These are phyloP conservation scores for Podarcis raffonei DNA, from an alignment of 2,113 vertebrate species.

Conservation along the genomic window DNA sequence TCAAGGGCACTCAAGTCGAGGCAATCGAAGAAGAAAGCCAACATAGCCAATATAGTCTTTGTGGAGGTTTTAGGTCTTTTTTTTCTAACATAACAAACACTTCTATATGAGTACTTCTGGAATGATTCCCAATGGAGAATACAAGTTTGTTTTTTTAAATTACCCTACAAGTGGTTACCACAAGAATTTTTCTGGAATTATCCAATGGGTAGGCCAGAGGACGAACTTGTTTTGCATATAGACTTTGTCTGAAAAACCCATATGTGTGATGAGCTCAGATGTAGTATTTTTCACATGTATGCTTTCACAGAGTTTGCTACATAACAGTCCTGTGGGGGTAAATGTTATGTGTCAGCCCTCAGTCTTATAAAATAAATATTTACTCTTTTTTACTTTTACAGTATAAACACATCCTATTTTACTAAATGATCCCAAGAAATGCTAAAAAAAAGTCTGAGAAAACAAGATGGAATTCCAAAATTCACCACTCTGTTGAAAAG, in stretches of 20 bases:
- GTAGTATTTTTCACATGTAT: not conserved
- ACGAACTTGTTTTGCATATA: not conserved
- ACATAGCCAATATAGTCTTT: conserved; percentile 20
- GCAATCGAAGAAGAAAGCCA: conserved; percentile 7
- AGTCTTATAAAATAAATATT: not conserved
- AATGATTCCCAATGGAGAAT: not conserved
- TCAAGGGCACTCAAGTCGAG: not conserved
- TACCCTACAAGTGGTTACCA: not conserved
- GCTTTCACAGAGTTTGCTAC: not conserved
- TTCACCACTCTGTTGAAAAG: not conserved
- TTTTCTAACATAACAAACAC: not conserved
- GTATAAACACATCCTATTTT: not conserved
- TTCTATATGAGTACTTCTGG: not conserved
- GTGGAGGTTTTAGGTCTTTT: not conserved
- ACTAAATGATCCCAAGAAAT: conserved; percentile 27
- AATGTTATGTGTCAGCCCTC: not conserved
- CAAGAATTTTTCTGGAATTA: not conserved
- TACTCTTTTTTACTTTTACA: conserved; percentile 10
- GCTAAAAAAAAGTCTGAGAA: conserved; percentile 24
- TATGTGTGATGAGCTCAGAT: not conserved
- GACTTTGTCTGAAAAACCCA: not conserved
- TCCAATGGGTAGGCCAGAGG: not conserved
- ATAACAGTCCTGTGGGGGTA: not conserved
- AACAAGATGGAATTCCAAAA: not conserved
- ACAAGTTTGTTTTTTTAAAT: not conserved